Base-by-base conservation (phyloP, 2,797 vertebrate genomes). In the Cryptoblepharus egeriae region DNA sequence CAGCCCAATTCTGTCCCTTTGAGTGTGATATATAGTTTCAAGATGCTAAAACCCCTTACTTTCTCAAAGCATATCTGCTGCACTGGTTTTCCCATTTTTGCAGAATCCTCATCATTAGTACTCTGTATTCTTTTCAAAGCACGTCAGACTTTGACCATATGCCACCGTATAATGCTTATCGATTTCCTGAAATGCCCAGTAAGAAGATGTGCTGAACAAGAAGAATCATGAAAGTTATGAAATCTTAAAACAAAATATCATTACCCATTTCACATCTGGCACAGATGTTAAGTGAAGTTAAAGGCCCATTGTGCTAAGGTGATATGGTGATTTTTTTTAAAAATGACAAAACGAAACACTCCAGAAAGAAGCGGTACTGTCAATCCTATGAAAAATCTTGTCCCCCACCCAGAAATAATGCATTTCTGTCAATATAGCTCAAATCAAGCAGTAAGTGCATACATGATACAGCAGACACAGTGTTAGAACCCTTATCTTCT, bases 21-120 rank as follows among this genome's bases (percentile, higher is more conserved):
- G 95, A 96, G 95, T 96, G 95, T 96, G 95, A 96, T 96, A 96
- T 96, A 96, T 96, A 95, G 95, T 95, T 96, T 96, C 96, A 96
- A 96, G 96, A 96, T 96, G 96, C 94, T 95, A 95, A 95, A 95
- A 93, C 78, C 92, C 94, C 95, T 93, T 95, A 95, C 92, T 96
- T 96, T 95, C 94, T 95, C 93, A 95, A 93, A 95, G 95, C 93
- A 89, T 95, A 95, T 95, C 95, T 96, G 94, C 92, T 93, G 93
- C 93, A 93, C 94, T 95, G 95, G 89, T 95, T 96, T 96, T 93
- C 93, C 93, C 93, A 96, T 95, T 96, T 96, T 94, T 93, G 93
- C 94, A 95, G 95, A 96, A 94, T 95, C 93, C 94, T 96, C 94
- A 96, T 96, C 96, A 96, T 96, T 94, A 96, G 94, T 94, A 95